Evolutionary conservation across 1,140 invertebrate species (phyloP).

Genomic region (Apis cerana): DNA sequence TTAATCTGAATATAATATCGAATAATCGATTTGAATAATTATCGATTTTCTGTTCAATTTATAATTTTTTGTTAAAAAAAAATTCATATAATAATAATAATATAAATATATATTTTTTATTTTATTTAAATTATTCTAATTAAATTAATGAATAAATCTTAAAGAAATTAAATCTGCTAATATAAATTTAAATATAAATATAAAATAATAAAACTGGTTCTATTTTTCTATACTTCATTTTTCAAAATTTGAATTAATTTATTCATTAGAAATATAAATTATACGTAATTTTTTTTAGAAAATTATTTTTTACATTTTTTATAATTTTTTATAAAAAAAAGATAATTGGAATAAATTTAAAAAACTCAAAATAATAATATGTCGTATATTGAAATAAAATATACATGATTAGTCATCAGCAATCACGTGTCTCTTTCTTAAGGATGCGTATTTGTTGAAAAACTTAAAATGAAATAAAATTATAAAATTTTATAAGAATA

Average conservation of each 20-base stretch:
- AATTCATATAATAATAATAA: too few species aligned
- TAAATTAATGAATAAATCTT: too few species aligned
- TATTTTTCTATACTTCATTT: not conserved
- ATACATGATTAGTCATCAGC: not conserved
- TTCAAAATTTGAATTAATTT: not conserved
- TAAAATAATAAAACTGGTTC: not conserved
- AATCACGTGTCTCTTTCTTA: constrained; percentile 15
- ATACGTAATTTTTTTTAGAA: not conserved
- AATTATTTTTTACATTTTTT: not conserved
- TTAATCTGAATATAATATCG: too few species aligned
- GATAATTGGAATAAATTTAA: not conserved
- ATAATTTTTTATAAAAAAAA: not conserved
- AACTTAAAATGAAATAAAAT: not conserved
- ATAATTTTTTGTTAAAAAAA: too few species aligned
- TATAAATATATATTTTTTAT: too few species aligned
- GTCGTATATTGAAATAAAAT: not conserved
- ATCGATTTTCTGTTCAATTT: too few species aligned
- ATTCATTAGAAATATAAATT: not conserved
- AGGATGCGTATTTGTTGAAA: not conserved
- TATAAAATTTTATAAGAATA: not conserved
- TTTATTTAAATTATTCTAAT: too few species aligned
- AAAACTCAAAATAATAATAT: not conserved
- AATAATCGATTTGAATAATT: too few species aligned
- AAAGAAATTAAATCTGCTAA: too few species aligned
- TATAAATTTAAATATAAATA: too few species aligned